phyloP scores from a whole-genome alignment of 1,140 invertebrate species.

The Condylostylus longicornis region DNA sequence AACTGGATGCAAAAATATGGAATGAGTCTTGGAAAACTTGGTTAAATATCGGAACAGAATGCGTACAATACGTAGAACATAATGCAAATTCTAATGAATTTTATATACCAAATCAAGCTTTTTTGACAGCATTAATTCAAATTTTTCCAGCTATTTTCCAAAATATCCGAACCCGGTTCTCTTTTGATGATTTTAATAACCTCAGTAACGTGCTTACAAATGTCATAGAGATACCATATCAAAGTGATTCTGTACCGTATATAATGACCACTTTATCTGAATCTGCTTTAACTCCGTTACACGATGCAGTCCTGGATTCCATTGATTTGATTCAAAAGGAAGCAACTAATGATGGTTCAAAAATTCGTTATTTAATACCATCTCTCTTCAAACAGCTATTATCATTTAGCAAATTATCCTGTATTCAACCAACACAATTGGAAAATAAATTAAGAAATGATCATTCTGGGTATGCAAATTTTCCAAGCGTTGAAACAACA shows the following conservation, averaged over 20 bases:
- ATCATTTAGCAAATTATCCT: conserved; percentile 56
- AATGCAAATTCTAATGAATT: conserved; percentile 36
- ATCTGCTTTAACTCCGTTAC: conserved; percentile 60
- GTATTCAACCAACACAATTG: conserved; percentile 46
- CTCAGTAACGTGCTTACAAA: conserved; percentile 64
- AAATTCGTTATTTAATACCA: conserved; percentile 54
- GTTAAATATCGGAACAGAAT: conserved; percentile 68
- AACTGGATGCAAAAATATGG: conserved; percentile 52
- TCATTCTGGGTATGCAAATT: conserved; percentile 22
- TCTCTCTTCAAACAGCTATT: conserved; percentile 67
- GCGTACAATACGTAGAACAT: conserved; percentile 45
- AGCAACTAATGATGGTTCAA: conserved; percentile 47
- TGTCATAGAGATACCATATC: conserved; percentile 64
- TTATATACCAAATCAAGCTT: conserved; percentile 80
- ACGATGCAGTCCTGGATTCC: conserved; percentile 65
- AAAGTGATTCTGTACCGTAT: conserved; percentile 67
- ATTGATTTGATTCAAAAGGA: conserved; percentile 71
- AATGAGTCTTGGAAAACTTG: conserved; percentile 69
- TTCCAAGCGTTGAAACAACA: conserved; percentile 51
- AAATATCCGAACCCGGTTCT: conserved; percentile 71
- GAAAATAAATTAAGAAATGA: conserved; percentile 27
- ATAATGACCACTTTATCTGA: conserved; percentile 59
- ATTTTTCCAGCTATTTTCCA: conserved; percentile 88
- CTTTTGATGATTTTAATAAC: conserved; percentile 57
- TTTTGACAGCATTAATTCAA: conserved; percentile 82